Percentiles rank a stretch among this genome's conserved stretches.
Evolutionary conservation across 2,797 vertebrate species (phyloP).

Genomic region (Lateolabrax maculatus): DNA sequence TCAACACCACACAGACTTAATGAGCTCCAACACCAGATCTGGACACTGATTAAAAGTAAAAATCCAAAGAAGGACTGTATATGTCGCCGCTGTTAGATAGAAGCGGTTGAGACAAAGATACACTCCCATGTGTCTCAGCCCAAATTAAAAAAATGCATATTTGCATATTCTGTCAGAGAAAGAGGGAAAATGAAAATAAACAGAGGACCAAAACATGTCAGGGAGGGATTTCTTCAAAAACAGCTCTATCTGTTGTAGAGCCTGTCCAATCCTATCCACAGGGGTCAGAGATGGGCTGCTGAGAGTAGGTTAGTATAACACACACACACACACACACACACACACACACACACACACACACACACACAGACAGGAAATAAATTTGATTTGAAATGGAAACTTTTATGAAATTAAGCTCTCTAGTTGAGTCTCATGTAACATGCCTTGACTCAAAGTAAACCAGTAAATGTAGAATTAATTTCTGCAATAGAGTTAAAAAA

Average conservation of each 20-base stretch:
- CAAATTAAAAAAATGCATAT: neutral
- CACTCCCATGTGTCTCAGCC: neutral
- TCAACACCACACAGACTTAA: neutral
- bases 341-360: neutral
- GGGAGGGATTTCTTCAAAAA: neutral
- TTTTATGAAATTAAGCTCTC: neutral
- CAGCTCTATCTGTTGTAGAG: neutral
- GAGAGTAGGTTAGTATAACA: neutral
- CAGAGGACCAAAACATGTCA: neutral
- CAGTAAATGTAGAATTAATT: neutral
- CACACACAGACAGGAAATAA: neutral
- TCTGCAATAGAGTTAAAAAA: slow-evolving; percentile 6
- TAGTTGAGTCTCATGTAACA: too few relatives aligned
- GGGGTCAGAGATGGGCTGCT: neutral
- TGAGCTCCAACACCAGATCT: neutral
- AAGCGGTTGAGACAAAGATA: neutral
- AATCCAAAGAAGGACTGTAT: neutral
- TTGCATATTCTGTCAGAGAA: slow-evolving; percentile 20
- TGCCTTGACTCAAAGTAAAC: neutral
- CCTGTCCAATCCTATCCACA: neutral
- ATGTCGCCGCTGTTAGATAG: neutral
- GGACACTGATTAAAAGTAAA: neutral
- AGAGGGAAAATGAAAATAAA: neutral
- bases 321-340: neutral
- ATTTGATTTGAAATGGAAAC: neutral